phyloP scores from a whole-genome alignment of 2,888 invertebrate species.

The Nomada hirtipes region DNA sequence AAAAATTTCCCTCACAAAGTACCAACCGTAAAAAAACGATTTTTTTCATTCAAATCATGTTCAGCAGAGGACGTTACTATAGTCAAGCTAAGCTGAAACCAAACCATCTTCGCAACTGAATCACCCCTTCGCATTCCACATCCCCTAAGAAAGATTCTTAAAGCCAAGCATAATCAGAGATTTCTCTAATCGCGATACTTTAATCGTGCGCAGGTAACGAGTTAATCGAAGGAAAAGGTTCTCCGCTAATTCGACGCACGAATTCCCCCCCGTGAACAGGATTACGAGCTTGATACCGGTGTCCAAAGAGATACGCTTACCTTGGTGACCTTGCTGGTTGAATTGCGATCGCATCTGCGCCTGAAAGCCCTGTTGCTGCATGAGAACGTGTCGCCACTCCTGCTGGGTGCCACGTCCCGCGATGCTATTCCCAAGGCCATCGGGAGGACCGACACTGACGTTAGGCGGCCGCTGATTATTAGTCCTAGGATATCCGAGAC shows the following conservation, averaged over 20 bases:
- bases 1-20: no score
- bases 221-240: neutral
- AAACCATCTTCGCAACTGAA: no score
- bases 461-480: conserved; percentile 87
- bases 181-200: neutral
- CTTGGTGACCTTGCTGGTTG: conserved; percentile 85
- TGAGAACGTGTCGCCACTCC: conserved; percentile 88
- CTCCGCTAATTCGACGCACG: conserved; percentile 16
- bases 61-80: no score
- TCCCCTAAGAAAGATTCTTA: neutral
- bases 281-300: conserved; percentile 11
- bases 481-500: conserved; percentile 84
- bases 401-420: conserved; percentile 83
- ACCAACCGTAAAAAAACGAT: no score
- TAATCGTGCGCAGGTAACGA: neutral
- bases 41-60: no score
- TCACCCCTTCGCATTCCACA: neutral
- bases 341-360: conserved; percentile 85
- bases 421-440: conserved; percentile 85
- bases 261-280: neutral
- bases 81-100: no score
- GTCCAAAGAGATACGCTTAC: conserved; percentile 64
- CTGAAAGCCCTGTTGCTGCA: conserved; percentile 86
- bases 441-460: conserved; percentile 86
- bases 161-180: neutral